phyloP scores from a whole-genome alignment of 1,140 invertebrate species.

The Planococcus citri region DNA sequence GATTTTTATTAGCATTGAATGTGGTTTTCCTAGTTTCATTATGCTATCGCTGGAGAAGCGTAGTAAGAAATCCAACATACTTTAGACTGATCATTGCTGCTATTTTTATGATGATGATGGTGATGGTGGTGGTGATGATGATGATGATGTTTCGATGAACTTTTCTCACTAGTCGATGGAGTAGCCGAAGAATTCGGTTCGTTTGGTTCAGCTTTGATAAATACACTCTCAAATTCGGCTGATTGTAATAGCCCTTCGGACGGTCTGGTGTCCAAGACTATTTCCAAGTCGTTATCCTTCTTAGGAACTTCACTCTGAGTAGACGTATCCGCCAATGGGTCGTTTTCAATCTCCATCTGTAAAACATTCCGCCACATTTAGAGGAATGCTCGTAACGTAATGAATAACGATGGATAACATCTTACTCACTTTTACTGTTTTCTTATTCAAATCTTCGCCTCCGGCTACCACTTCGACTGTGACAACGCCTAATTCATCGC shows the following conservation, averaged over 20 bases:
- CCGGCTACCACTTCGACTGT: slow-evolving; percentile 8
- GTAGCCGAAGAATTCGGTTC: not conserved
- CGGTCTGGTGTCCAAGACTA: not conserved
- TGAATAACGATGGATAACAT: not conserved
- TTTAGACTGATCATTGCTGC: not conserved
- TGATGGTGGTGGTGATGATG: slow-evolving; percentile 12
- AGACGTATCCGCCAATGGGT: not conserved
- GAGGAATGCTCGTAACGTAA: not conserved
- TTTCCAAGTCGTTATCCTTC: not conserved
- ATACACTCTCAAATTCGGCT: not conserved
- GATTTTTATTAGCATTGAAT: too few species aligned
- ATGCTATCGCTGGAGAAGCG: too few species aligned
- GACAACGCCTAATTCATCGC: not conserved
- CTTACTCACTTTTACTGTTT: not conserved
- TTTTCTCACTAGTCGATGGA: not conserved
- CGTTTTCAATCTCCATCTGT: not conserved
- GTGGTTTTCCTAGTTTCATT: too few species aligned
- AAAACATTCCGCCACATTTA: not conserved
- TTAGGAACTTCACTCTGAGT: not conserved
- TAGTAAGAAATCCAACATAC: not conserved
- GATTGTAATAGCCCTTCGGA: not conserved
- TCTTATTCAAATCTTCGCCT: not conserved
- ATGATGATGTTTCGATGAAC: slow-evolving; percentile 2
- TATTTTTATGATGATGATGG: not conserved
- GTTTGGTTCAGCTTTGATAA: not conserved